Percentiles rank a stretch among this genome's conserved stretches.
phyloP scores from a whole-genome alignment of 1,140 invertebrate species.

The Cydia amplana region DNA sequence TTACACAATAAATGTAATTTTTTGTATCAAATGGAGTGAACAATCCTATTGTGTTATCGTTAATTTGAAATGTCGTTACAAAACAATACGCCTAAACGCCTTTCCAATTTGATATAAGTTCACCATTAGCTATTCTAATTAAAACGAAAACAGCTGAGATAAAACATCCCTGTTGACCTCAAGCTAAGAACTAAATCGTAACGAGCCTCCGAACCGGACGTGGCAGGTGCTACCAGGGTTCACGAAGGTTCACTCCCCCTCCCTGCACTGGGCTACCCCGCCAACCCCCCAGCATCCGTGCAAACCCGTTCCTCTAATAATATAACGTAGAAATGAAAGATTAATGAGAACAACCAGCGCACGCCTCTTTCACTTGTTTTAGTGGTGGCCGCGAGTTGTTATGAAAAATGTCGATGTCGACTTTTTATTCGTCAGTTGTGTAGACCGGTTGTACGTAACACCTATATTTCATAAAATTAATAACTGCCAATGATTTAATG shows the following conservation, averaged over 20 bases:
- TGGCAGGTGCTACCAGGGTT: constrained; percentile 76
- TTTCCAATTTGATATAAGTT: neutral
- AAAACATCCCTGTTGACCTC: constrained; percentile 14
- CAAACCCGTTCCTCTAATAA: constrained; percentile 78
- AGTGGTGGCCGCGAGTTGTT: neutral
- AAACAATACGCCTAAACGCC: neutral
- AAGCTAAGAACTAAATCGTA: constrained; percentile 32
- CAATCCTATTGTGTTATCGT: neutral
- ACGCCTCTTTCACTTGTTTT: constrained; percentile 70
- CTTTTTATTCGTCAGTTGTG: neutral
- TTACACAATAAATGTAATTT: neutral
- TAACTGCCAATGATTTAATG: too few species aligned
- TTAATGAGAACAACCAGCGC: constrained; percentile 77
- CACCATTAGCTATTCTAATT: neutral
- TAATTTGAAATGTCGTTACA: constrained; percentile 3
- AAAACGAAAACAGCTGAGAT: neutral
- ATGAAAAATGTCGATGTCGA: constrained; percentile 33
- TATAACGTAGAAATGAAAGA: constrained; percentile 79
- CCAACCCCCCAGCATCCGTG: constrained; percentile 64
- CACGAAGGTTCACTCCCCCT: constrained; percentile 68
- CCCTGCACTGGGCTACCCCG: constrained; percentile 35
- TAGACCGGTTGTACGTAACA: too few species aligned
- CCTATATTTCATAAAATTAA: too few species aligned
- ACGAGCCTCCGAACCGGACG: constrained; percentile 53
- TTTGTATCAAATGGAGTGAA: neutral